Conservation (phyloP, 2,113 vertebrate genomes). For the Pholis gunnellus region DNA sequence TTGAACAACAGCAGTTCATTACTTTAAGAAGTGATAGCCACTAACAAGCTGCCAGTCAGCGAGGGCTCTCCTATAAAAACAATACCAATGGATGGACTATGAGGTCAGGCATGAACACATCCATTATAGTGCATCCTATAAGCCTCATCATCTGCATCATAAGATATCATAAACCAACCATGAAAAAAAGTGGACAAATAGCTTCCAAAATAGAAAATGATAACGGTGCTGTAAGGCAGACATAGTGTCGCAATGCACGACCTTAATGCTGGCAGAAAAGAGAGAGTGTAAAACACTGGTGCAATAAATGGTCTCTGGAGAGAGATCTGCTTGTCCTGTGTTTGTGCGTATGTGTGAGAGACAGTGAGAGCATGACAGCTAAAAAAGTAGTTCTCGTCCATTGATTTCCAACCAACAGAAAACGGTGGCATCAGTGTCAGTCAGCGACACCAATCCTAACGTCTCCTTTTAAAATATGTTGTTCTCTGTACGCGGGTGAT, state of each 20-base stretch:
- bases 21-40: not conserved
- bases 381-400: not conserved
- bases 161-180: not conserved
- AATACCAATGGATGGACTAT: not conserved
- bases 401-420: constrained; percentile 1
- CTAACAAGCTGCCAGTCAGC: not conserved
- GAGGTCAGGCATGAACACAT: constrained; percentile 11
- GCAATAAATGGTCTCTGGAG: constrained; percentile 7
- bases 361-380: not conserved
- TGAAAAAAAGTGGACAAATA: not conserved
- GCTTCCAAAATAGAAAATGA: constrained; percentile 4
- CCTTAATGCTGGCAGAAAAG: constrained; percentile 3
- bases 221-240: not conserved
- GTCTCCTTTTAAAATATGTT: too few species aligned
- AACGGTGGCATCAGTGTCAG: constrained; percentile 17
- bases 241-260: not conserved
- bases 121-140: constrained; percentile 21
- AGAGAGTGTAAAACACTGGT: constrained; percentile 11
- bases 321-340: not conserved
- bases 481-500: not conserved
- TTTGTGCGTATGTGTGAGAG: not conserved
- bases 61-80: not conserved
- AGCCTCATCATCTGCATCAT: constrained; percentile 13
- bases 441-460: not conserved
- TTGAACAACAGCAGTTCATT: not conserved